Evolutionary conservation across 2,113 vertebrate genomes (phyloP), one percentile per base, ranked within the genome.

Genomic region (Phocoena sinus): DNA sequence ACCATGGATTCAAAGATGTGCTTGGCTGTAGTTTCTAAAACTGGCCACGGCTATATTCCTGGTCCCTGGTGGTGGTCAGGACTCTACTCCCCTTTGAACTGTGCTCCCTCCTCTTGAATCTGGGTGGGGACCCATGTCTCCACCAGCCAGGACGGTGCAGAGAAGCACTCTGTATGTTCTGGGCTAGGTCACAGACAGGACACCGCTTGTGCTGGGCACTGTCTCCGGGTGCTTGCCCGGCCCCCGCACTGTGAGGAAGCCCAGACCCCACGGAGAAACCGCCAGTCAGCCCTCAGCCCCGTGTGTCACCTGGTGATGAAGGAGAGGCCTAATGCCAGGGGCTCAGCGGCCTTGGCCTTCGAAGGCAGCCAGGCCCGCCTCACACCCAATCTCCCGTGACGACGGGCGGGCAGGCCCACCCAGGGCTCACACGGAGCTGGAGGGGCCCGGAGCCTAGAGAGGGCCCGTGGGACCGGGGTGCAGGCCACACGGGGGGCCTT

Each of bases 1-100:
- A 18, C 28, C 26, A 9, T 0, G 0, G 38, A 15, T 10, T 10
- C 36, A 33, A 25, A n/a, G 26, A 23, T 4, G 0, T 11, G 11
- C 18, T n/a, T 0, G 14, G 10, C 79, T 10, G 23, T 2, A 11
- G 6, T 62, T 44, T 25, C 56, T 10, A 3, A 33, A 44, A 5
- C 8, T 18, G 70, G 70, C 70, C 28, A 0, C 4, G 0, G 38
- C 31, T 63, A 2, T 8, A 31, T 20, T 20, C 58, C 86, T n/a
- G 86, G 56, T 12, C 71, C 31, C 38, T 11, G 18, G 20, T 25
- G 26, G 38, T 26, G 28, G 23, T 26, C 58, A 20, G 71, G 56
- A 26, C 31, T 15, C 1, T 1, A 3, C 17, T 31, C 38, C 58
- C 58, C 11, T 53, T 53, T 53, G 5, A 53, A 53, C 71, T 10